Percentiles rank a stretch among this genome's conserved stretches.
Evolutionary conservation across 2,797 vertebrate species (phyloP).

Genomic region (Sebastes melanostomus): DNA sequence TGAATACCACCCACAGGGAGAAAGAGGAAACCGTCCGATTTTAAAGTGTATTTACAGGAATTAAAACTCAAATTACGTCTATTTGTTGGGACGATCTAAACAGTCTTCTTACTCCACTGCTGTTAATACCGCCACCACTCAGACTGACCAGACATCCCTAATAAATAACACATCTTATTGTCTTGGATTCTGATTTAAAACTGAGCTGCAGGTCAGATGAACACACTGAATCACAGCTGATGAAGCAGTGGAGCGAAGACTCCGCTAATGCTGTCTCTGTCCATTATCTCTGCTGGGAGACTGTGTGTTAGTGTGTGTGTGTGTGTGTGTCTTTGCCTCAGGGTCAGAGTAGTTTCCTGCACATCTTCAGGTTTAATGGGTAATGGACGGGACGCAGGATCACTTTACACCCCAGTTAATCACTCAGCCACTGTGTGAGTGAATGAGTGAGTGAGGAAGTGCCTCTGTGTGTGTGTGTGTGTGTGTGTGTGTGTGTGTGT

Average conservation of each 20-base stretch:
- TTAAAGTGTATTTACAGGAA: background rate
- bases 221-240: background rate
- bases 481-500: background rate
- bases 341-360: slow-evolving; percentile 37
- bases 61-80: background rate
- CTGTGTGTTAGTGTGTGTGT: background rate
- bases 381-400: slow-evolving; percentile 21
- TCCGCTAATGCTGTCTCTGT: background rate
- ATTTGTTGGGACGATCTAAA: background rate
- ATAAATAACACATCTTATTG: no score
- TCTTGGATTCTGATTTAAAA: background rate
- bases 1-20: no score
- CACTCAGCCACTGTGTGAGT: background rate
- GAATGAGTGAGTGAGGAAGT: background rate
- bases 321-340: background rate
- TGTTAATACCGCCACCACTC: background rate
- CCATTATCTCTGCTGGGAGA: slow-evolving; percentile 30
- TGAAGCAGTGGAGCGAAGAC: background rate
- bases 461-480: background rate
- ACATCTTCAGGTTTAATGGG: slow-evolving; percentile 41
- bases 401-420: slow-evolving; percentile 34
- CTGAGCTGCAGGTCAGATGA: background rate
- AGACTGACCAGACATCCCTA: background rate
- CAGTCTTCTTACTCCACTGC: background rate
- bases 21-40: no score